A percentile compares a stretch with the other conserved stretches of the same genome.
Conservation (phyloP, 2,113 vertebrate species). For the Hippocampus mohnikei region DNA sequence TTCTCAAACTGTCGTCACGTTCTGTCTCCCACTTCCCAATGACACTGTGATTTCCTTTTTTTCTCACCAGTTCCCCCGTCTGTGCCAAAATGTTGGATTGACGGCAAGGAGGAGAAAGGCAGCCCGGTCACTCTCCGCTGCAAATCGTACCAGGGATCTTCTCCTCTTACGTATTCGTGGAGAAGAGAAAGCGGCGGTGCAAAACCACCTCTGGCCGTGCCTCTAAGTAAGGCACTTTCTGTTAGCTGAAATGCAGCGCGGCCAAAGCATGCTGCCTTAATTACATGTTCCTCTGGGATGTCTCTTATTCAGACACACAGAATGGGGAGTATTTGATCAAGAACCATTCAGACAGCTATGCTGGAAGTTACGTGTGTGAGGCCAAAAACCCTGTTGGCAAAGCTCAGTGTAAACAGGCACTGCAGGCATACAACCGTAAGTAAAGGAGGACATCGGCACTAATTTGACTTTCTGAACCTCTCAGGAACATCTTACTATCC, state of each 20-base stretch:
- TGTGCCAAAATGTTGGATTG: conserved; percentile 78
- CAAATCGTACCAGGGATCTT: conserved; percentile 67
- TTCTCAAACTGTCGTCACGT: neutral
- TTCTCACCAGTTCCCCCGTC: conserved; percentile 73
- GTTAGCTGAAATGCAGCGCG: neutral
- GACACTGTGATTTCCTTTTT: neutral
- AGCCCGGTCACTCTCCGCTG: conserved; percentile 75
- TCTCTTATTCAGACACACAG: conserved; percentile 59
- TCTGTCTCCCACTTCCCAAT: neutral
- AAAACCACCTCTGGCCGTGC: conserved; percentile 47
- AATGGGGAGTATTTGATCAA: conserved; percentile 77
- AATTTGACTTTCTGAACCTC: conserved; percentile 19
- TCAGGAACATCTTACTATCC: neutral
- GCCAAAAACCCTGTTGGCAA: conserved; percentile 80
- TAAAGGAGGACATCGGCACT: conserved; percentile 17
- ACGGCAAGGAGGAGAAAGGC: conserved; percentile 74
- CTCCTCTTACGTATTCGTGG: conserved; percentile 80
- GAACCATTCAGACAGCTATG: conserved; percentile 71
- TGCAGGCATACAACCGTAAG: conserved; percentile 73
- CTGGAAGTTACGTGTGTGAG: conserved; percentile 78
- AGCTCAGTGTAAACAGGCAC: conserved; percentile 71
- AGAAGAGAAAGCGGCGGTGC: conserved; percentile 66
- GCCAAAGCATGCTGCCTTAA: neutral
- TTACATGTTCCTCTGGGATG: conserved; percentile 10
- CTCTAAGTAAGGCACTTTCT: conserved; percentile 45